A percentile compares a stretch with the other conserved stretches of the same genome.
Evolutionary conservation across 2,113 vertebrate species (phyloP).

Genomic region (Riparia riparia): DNA sequence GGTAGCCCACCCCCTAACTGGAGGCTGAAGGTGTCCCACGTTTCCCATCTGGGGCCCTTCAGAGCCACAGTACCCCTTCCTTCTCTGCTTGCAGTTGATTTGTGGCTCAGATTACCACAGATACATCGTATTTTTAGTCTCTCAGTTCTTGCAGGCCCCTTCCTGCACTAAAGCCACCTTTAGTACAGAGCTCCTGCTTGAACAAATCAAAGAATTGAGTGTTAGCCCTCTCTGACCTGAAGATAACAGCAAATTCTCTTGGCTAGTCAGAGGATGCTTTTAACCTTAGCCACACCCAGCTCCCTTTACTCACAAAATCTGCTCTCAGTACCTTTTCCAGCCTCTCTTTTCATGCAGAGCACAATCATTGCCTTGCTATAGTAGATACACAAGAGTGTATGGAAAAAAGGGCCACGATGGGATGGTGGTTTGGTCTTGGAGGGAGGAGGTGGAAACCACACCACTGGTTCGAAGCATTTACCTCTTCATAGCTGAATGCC

Average conservation of each 20-base stretch:
- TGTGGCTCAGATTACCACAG: neutral
- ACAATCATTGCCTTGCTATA: neutral
- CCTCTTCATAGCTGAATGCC: neutral
- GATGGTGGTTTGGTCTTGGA: neutral
- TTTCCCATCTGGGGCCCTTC: neutral
- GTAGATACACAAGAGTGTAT: neutral
- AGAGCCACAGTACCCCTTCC: neutral
- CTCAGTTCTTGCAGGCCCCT: neutral
- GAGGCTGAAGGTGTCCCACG: neutral
- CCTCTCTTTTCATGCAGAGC: neutral
- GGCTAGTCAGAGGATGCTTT: neutral
- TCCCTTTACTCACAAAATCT: neutral
- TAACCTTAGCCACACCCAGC: neutral
- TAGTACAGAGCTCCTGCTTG: neutral
- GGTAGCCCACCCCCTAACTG: neutral
- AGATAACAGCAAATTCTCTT: constrained; percentile 24
- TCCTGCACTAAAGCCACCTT: neutral
- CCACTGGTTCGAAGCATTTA: neutral
- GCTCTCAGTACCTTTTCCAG: neutral
- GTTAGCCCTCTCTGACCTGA: neutral
- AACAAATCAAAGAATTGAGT: constrained; percentile 5
- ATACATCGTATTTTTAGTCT: neutral
- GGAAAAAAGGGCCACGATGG: neutral
- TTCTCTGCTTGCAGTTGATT: neutral
- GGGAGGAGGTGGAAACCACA: neutral